Evolutionary conservation across 2,797 vertebrate genomes (phyloP).

Genomic region (Fistularia commersonii): DNA sequence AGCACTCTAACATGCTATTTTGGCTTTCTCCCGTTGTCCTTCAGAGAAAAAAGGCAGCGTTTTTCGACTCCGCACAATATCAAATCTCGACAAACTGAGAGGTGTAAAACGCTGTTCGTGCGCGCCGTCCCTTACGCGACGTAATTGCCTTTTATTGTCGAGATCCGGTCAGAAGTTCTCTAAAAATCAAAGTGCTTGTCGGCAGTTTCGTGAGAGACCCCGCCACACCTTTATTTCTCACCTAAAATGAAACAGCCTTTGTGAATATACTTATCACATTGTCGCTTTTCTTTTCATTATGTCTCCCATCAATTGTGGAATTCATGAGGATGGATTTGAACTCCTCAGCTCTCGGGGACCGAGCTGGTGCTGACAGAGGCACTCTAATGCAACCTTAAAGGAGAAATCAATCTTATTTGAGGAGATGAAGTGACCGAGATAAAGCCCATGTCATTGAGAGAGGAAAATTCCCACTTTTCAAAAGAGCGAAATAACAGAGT

Average conservation of each 20-base stretch:
- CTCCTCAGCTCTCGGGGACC: slow-evolving; percentile 61
- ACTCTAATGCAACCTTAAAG: slow-evolving; percentile 63
- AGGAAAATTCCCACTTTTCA: slow-evolving; percentile 55
- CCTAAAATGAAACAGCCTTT: no score
- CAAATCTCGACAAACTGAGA: slow-evolving; percentile 39
- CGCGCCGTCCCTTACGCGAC: no score
- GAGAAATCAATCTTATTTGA: slow-evolving; percentile 76
- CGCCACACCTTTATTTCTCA: no score
- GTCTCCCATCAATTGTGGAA: no score
- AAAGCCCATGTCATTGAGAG: slow-evolving; percentile 71
- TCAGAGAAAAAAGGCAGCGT: slow-evolving; percentile 54
- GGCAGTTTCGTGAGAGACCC: no score
- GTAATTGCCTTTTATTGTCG: no score
- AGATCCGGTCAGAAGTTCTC: no score
- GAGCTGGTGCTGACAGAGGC: slow-evolving; percentile 49
- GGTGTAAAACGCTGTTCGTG: slow-evolving; percentile 41
- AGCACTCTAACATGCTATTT: slow-evolving; percentile 56
- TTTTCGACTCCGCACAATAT: slow-evolving; percentile 48
- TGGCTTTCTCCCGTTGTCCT: slow-evolving; percentile 64
- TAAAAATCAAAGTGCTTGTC: no score
- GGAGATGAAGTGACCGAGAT: slow-evolving; percentile 76
- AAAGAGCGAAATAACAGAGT: slow-evolving; percentile 53
- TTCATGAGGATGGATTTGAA: not conserved
- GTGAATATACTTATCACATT: no score
- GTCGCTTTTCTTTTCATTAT: no score